Evolutionary conservation across 2,113 vertebrate genomes (phyloP), one percentile per base, ranked within the genome.

Genomic region (Corvus cornix): DNA sequence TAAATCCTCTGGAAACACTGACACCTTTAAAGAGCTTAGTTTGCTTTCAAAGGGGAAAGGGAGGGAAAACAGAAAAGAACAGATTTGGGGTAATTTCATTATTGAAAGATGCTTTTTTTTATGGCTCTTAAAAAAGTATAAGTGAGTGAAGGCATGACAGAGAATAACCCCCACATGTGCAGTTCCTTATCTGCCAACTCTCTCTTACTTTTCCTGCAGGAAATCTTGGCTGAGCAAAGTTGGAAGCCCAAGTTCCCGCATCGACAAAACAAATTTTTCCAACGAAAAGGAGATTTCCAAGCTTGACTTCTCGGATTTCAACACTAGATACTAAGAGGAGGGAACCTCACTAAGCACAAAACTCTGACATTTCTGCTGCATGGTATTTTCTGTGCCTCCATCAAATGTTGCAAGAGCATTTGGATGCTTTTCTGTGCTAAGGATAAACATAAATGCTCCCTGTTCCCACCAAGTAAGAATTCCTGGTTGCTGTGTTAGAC

Each of bases 241-340:
- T 17, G 99, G 99, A 83, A 99, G 99, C 92, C 99, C 99, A 7
- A 98, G 98, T 94, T 99, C 98, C 91, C 98, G 98, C 33, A 99
- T 99, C 7, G 98, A 99, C 78, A 98, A 97, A 48, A 97, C 98
- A 0, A 88, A 96, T 48, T 99, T 99, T 97, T 98, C 98, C 75
- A 98, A 99, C 1, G 98, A 99, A 55, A 98, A 98, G 96, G 97
- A 98, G 70, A 98, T 99, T 96, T 86, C 98, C 37, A 97, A 98
- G 92, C 95, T 99, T 96, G 98, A 99, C 83, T 97, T 99, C 86
- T 98, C 98, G 3, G 98, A 98, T 73, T 99, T 99, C 96, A 98
- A 90, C 91, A 99, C 99, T 51, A 98, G 98, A 91, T 99, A 98
- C 95, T 99, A 97, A 98, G 14, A 44, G 72, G 72, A 85, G 51